Conservation (phyloP, 1,140 invertebrate genomes). For the Globodera rostochiensis region DNA sequence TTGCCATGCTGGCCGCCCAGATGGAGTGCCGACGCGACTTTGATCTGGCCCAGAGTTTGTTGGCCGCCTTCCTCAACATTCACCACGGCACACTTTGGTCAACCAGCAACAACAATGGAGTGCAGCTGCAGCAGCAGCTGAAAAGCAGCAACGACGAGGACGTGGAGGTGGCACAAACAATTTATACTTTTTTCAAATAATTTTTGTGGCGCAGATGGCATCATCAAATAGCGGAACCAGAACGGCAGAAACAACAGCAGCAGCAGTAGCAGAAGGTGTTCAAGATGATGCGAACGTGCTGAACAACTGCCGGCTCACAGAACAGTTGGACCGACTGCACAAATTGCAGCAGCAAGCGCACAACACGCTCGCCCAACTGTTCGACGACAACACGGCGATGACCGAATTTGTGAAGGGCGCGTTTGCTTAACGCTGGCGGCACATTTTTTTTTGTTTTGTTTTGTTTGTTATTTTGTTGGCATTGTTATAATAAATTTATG, state of each 20-base stretch:
- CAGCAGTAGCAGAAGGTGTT: background rate
- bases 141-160: background rate
- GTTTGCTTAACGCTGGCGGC: background rate
- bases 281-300: background rate
- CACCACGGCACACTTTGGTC: constrained; percentile 68
- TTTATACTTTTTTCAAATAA: background rate
- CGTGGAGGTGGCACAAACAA: background rate
- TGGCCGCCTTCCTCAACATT: constrained; percentile 85
- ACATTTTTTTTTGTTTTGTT: background rate
- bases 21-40: constrained; percentile 80
- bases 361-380: background rate
- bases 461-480: too few species aligned
- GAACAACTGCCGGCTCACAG: background rate
- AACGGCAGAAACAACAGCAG: background rate
- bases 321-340: background rate
- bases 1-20: constrained; percentile 77
- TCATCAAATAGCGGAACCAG: background rate
- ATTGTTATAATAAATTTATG: too few species aligned
- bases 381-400: constrained; percentile 6
- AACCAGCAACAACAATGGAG: background rate
- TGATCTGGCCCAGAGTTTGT: constrained; percentile 87
- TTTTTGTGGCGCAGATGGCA: background rate
- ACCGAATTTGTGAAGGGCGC: constrained; percentile 1
- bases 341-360: background rate
- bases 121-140: background rate